phyloP scores from a whole-genome alignment of 2,113 vertebrate genomes.

The Mixornis gularis region DNA sequence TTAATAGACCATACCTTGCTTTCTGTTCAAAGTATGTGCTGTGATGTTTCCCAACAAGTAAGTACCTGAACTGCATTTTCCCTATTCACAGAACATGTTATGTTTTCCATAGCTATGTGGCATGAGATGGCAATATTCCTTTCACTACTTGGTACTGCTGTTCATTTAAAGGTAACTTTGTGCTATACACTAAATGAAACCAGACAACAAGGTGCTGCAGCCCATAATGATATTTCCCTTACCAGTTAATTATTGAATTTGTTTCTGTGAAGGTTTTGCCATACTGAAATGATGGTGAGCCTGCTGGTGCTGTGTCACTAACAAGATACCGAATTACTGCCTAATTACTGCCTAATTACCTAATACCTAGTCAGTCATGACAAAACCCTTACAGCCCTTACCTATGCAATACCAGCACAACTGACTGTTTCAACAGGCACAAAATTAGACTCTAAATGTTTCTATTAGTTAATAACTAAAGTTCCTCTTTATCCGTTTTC shows the following conservation, averaged over 20 bases:
- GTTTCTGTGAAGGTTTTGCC: background rate
- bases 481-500: background rate
- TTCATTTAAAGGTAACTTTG: background rate
- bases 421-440: background rate
- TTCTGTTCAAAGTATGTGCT: background rate
- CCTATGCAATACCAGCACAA: background rate
- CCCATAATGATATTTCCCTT: background rate
- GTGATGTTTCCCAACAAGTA: background rate
- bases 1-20: conserved; percentile 35
- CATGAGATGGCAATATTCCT: background rate
- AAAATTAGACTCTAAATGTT: background rate
- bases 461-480: background rate
- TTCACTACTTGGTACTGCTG: background rate
- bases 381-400: background rate
- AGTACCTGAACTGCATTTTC: background rate
- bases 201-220: background rate
- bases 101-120: background rate
- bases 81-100: background rate
- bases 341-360: background rate
- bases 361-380: background rate
- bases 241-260: background rate
- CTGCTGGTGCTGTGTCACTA: background rate
- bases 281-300: background rate
- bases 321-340: background rate
- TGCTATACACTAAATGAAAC: background rate